phyloP scores from a whole-genome alignment of 2,113 vertebrate genomes.

The Perca fluviatilis region DNA sequence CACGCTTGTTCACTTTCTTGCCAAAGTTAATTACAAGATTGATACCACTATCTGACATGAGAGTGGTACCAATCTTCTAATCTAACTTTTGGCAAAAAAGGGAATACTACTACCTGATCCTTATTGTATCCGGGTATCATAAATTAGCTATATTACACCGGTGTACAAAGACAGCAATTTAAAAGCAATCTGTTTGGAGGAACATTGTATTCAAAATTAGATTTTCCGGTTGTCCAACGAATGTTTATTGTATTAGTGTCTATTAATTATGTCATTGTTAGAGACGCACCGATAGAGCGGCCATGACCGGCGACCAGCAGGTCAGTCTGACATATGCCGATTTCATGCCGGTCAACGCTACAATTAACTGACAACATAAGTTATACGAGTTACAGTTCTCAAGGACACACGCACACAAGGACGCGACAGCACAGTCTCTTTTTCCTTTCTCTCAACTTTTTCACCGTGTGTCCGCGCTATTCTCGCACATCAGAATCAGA shows the following conservation, averaged over 20 bases:
- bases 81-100: not conserved
- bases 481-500: too few species aligned
- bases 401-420: too few species aligned
- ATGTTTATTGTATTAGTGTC: not conserved
- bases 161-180: not conserved
- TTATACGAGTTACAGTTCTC: too few species aligned
- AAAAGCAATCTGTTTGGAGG: not conserved
- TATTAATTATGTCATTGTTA: not conserved
- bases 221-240: not conserved
- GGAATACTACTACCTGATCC: not conserved
- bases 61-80: not conserved
- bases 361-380: too few species aligned
- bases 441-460: too few species aligned
- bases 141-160: too few species aligned
- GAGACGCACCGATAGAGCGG: too few species aligned
- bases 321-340: too few species aligned
- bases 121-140: not conserved
- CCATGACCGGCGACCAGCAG: too few species aligned
- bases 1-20: not conserved
- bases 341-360: too few species aligned
- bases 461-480: too few species aligned
- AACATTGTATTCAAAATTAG: not conserved
- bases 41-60: not conserved
- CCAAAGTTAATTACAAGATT: not conserved
- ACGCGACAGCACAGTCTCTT: too few species aligned